Base-by-base conservation (phyloP, 1,140 invertebrate genomes). In the Babylonia areolata region DNA sequence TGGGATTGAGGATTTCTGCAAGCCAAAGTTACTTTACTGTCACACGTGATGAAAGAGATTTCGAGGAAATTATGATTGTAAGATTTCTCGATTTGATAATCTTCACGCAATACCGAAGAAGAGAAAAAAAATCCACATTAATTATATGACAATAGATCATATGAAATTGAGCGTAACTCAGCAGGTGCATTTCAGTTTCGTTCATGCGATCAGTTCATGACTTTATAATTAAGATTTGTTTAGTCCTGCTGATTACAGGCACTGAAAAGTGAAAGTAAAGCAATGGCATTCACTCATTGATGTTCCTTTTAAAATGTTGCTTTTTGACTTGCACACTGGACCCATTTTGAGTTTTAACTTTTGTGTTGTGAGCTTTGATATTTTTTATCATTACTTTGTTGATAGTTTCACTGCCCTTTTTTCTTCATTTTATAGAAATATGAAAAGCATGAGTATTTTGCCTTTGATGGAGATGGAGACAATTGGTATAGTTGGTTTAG, bases 201-300 rank as follows among this genome's bases (percentile, higher is more conserved):
- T 64, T 23, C 23, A 64, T 11, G 58, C 28, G 12, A 6, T 64
- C 28, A 64, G 28, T 12, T 64, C 28, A 64, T 64, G 12, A 64
- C 20, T 64, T 23, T 23, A 23, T 64, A 23, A 51, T 51, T 51
- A 51, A 51, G 17, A 51, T 51, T 17, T 51, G 17, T 9, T 51
- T 9, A 51, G 58, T 28, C 58, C 0, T 64, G 58, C 28, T 64
- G 28, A 20, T 51, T 51, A 11, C 9, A 51, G 46, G 20, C 28
- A 28, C 58, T 64, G 58, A 64, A 64, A 64, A 64, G 58, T 64
- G 58, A 64, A 64, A 64, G 58, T 64, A 64, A 64, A 64, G 23
- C 31, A 28, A 51, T 20, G 20, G 6, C 20, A 11, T 51, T 51
- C 9, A 11, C 6, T 51, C 9, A 11, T 51, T 51, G 46, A 51